Base-by-base conservation (phyloP, 2,888 invertebrate genomes). In the Timandra comae region DNA sequence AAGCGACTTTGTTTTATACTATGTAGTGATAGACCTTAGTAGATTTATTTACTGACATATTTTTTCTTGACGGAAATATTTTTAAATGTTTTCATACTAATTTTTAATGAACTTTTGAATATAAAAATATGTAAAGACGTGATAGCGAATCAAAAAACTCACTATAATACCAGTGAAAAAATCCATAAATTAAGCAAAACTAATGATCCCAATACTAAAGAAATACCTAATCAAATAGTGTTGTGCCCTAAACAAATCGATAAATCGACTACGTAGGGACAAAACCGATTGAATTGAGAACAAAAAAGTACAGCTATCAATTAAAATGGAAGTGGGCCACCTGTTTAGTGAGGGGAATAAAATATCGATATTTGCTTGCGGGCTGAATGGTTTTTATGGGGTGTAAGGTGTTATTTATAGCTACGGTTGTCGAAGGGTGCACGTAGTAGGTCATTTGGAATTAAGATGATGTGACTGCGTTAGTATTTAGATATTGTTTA, bases 291-390 rank as follows among this genome's bases (percentile, higher is more conserved):
- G 47, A 42, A 48, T 21, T 36, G 33, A 28, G 51, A 56, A 45
- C 52, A 56, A 57, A 56, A 16, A 63, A 56, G 53, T 48, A 38
- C 48, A 33, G 37, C 49, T 53, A 54, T 65, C 67, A 65, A 66
- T 65, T 66, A 65, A 59, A 64, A 55, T 29, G 51, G 52, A 52
- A 56, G 54, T 55, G 56, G 46, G 49, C 49, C 47, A 50, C 49
- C 52, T 49, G 46, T 29, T 34, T 56, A 59, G 64, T 43, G 60
- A 45, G 42, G 63, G 35, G 46, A 41, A 26, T 27, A 23, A 20
- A 22, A 28, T 29, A 33, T 38, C 43, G 38, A 42, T 41, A 33
- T 13, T 33, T 34, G 28, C 35, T 41, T 28, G 34, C 22, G 13
- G 28, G 7, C 16, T 16, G 16, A 16, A 3, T 16, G 16, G 16